Conservation (phyloP, 2,888 invertebrate genomes). For the Serrognathus titanus region DNA sequence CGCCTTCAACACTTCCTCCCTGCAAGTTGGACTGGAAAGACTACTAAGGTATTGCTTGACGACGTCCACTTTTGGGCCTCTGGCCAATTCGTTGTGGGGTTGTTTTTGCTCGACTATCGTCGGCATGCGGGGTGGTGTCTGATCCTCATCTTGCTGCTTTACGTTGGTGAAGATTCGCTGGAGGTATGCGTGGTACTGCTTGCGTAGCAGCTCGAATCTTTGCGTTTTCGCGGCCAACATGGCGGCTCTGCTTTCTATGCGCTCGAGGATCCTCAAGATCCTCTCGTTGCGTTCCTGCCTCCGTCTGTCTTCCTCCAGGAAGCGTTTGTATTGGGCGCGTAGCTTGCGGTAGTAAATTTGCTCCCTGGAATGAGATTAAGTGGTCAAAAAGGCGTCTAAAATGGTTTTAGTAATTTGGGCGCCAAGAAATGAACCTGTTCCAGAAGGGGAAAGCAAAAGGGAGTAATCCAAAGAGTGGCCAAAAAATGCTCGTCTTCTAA, state of each 20-base stretch:
- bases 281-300: constrained; percentile 60
- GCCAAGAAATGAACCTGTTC: no score
- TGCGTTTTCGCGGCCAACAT: constrained; percentile 59
- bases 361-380: constrained; percentile 33
- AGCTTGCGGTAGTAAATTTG: constrained; percentile 43
- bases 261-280: constrained; percentile 56
- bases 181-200: constrained; percentile 39
- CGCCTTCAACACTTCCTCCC: constrained; percentile 20
- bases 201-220: constrained; percentile 52
- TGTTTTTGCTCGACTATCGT: constrained; percentile 6
- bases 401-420: no score
- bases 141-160: constrained; percentile 4
- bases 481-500: no score
- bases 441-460: no score
- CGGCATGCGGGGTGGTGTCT: constrained; percentile 6
- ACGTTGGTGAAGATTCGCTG: constrained; percentile 22
- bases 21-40: constrained; percentile 25
- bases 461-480: no score
- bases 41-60: constrained; percentile 31
- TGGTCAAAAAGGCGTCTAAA: no score
- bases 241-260: constrained; percentile 56
- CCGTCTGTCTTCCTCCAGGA: constrained; percentile 57
- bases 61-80: constrained; percentile 29
- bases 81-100: not conserved
- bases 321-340: constrained; percentile 50